A percentile compares a stretch with the other conserved stretches of the same genome.
Conservation (phyloP, 2,888 invertebrate species). For the Therioaphis trifolii region DNA sequence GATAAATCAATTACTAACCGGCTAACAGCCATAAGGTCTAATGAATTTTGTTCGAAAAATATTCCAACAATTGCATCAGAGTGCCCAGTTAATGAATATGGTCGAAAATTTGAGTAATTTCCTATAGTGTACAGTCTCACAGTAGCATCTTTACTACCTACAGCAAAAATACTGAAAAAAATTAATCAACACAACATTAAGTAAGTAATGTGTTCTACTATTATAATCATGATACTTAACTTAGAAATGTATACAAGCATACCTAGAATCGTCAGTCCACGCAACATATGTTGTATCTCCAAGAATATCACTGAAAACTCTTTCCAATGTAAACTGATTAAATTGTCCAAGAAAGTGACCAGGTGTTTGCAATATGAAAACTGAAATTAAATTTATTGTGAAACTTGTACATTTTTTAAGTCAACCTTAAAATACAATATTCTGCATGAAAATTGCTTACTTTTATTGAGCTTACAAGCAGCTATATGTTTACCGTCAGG, state of each 20-base stretch:
- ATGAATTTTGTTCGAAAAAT: slow-evolving; percentile 87
- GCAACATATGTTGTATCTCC: slow-evolving; percentile 88
- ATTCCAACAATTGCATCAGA: slow-evolving; percentile 85
- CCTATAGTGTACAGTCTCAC: slow-evolving; percentile 83
- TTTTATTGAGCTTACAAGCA: slow-evolving; percentile 85
- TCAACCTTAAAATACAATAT: not conserved
- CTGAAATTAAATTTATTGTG: slow-evolving; percentile 70
- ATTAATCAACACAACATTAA: not conserved
- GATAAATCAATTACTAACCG: slow-evolving; percentile 67
- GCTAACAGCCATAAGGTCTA: slow-evolving; percentile 86
- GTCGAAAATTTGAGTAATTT: slow-evolving; percentile 80
- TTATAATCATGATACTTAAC: not conserved
- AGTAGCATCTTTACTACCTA: slow-evolving; percentile 91
- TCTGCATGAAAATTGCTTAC: slow-evolving; percentile 69
- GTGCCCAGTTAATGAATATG: slow-evolving; percentile 84
- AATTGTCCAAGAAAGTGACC: slow-evolving; percentile 83
- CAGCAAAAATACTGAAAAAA: slow-evolving; percentile 77
- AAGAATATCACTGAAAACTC: slow-evolving; percentile 83
- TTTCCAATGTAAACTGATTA: slow-evolving; percentile 87
- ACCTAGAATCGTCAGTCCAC: slow-evolving; percentile 93
- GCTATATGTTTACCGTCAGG: slow-evolving; percentile 95
- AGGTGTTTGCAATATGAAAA: slow-evolving; percentile 88
- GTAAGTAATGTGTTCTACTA: not conserved
- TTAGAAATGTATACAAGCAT: slow-evolving; percentile 59
- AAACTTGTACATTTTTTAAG: not conserved